phyloP scores from a whole-genome alignment of 2,888 invertebrate genomes.

The Cerastis leucographa region DNA sequence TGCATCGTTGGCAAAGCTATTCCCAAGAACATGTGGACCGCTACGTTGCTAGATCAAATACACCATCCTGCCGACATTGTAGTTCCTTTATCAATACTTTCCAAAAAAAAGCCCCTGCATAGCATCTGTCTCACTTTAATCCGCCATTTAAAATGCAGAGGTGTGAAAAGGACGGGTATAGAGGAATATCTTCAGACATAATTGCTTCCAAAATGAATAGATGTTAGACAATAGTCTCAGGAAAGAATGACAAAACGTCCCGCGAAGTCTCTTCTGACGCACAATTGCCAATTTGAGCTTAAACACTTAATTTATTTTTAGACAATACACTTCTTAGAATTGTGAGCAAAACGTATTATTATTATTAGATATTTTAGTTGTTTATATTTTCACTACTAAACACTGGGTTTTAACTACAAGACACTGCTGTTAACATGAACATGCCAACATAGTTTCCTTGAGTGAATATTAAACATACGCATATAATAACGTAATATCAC shows the following conservation, averaged over 20 bases:
- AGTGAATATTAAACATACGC: neutral
- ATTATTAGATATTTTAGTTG: neutral
- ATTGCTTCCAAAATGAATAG: slow-evolving; percentile 87
- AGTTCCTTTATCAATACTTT: slow-evolving; percentile 87
- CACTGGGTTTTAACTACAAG: neutral
- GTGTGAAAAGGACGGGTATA: slow-evolving; percentile 74
- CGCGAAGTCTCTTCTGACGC: slow-evolving; percentile 68
- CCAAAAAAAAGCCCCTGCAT: slow-evolving; percentile 80
- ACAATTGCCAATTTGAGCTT: slow-evolving; percentile 67
- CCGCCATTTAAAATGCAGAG: slow-evolving; percentile 46
- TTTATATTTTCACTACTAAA: neutral
- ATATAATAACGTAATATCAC: neutral
- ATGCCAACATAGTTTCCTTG: neutral
- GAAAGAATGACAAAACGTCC: slow-evolving; percentile 77
- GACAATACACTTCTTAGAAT: slow-evolving; percentile 33
- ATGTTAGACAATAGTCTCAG: slow-evolving; percentile 80
- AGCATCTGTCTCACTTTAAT: slow-evolving; percentile 79
- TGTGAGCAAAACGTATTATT: slow-evolving; percentile 10
- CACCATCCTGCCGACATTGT: slow-evolving; percentile 89
- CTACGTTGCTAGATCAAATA: slow-evolving; percentile 90
- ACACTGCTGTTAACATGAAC: neutral
- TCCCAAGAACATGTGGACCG: slow-evolving; percentile 90
- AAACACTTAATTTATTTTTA: slow-evolving; percentile 59
- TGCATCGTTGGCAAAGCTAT: slow-evolving; percentile 88
- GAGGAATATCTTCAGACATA: slow-evolving; percentile 79